These are phyloP conservation scores for Lordiphosa clarofinis DNA, from an alignment of 1,140 invertebrate species.

Conservation along the genomic window DNA sequence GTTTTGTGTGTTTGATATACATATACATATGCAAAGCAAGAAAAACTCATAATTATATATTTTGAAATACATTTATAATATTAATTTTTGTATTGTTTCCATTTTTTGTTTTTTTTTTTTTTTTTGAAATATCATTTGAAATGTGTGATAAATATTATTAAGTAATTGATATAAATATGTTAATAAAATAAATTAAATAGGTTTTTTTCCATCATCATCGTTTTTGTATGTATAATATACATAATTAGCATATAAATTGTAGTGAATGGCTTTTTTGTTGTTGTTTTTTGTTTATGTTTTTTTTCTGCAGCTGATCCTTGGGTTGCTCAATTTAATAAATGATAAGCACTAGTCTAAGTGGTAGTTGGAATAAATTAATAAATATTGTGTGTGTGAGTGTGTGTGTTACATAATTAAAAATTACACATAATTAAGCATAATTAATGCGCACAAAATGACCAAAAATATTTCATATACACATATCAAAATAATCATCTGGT, in stretches of 20 bases:
- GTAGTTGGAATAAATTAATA: constrained; percentile 29
- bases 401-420: constrained; percentile 38
- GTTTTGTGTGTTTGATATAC: constrained; percentile 52
- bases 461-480: constrained; percentile 40
- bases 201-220: constrained; percentile 29
- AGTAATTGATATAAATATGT: constrained; percentile 74
- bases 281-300: constrained; percentile 8
- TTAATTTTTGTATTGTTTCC: constrained; percentile 56
- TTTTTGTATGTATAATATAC: constrained; percentile 52
- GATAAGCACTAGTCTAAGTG: constrained; percentile 24
- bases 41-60: constrained; percentile 77
- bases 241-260: constrained; percentile 20
- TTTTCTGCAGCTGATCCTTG: constrained; percentile 1
- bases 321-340: constrained; percentile 9
- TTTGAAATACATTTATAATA: constrained; percentile 78
- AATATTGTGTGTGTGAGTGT: constrained; percentile 1
- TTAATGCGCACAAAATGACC: constrained; percentile 17
- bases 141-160: constrained; percentile 76
- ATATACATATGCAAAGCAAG: constrained; percentile 68
- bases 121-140: constrained; percentile 71
- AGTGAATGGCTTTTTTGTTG: constrained; percentile 37
- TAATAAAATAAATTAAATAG: constrained; percentile 77
- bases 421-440: constrained; percentile 43
- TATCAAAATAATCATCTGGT: constrained; percentile 12
- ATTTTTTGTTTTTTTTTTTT: constrained; percentile 34